These are phyloP conservation scores for Graphium colonna DNA, from an alignment of 2,888 invertebrate genomes.

Conservation along the genomic window DNA sequence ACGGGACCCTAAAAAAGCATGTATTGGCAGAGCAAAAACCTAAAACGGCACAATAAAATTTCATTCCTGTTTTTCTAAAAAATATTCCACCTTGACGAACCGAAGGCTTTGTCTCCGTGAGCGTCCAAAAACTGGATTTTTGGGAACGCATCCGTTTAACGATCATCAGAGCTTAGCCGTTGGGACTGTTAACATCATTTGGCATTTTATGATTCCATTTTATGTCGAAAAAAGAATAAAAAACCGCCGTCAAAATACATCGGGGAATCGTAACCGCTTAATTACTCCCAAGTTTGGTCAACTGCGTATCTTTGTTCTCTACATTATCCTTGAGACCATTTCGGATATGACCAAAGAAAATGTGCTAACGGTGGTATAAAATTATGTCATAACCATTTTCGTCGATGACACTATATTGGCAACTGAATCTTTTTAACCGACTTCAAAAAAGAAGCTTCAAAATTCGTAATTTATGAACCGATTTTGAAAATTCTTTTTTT, in stretches of 20 bases:
- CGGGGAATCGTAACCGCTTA: constrained; percentile 9
- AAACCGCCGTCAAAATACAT: constrained; percentile 12
- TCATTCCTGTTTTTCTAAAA: not conserved
- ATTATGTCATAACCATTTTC: not conserved
- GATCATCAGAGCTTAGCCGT: constrained; percentile 1
- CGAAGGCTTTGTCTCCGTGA: not conserved
- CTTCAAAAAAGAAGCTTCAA: no score
- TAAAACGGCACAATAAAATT: not conserved
- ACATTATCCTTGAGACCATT: not conserved
- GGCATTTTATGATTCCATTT: not conserved
- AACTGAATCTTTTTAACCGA: not conserved
- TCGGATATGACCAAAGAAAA: not conserved
- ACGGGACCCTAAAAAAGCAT: no score
- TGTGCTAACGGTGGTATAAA: not conserved
- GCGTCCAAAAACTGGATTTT: not conserved
- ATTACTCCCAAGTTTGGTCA: not conserved
- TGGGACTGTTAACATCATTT: not conserved
- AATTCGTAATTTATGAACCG: not conserved
- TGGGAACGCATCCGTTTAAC: constrained; percentile 5
- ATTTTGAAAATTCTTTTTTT: not conserved
- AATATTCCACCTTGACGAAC: not conserved
- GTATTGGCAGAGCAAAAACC: not conserved
- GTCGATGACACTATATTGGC: not conserved
- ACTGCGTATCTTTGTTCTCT: not conserved
- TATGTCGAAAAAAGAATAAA: not conserved